Evolutionary conservation across 2,888 invertebrate species (phyloP).

Genomic region (Zhuqinia jingwanae): DNA sequence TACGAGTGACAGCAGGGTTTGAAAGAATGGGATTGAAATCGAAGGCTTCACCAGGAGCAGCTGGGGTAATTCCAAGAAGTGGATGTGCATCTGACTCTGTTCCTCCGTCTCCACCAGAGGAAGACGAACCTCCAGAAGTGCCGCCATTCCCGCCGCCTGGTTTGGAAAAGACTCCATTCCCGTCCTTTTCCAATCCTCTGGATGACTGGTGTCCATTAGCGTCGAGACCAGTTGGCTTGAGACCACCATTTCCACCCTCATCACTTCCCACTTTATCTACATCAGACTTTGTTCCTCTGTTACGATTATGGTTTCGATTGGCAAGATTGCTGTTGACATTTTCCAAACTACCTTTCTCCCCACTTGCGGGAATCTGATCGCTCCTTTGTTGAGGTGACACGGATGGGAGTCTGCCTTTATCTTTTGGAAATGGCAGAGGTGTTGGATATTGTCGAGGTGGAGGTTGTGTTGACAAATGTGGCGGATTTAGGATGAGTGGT

Average conservation of each 20-base stretch:
- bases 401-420: constrained; percentile 71
- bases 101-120: constrained; percentile 64
- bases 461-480: constrained; percentile 79
- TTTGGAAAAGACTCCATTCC: constrained; percentile 87
- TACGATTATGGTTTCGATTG: constrained; percentile 75
- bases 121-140: constrained; percentile 62
- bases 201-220: constrained; percentile 73
- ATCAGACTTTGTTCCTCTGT: constrained; percentile 74
- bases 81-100: constrained; percentile 79
- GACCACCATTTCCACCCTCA: constrained; percentile 73
- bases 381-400: constrained; percentile 66
- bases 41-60: constrained; percentile 80
- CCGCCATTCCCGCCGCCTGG: constrained; percentile 79
- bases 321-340: constrained; percentile 75
- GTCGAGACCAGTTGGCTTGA: constrained; percentile 72
- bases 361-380: constrained; percentile 70
- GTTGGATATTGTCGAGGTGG: constrained; percentile 77
- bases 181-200: constrained; percentile 84
- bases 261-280: constrained; percentile 73
- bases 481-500: constrained; percentile 78
- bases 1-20: constrained; percentile 91
- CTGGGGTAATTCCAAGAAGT: constrained; percentile 79
- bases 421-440: constrained; percentile 74
- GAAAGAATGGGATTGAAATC: constrained; percentile 88
- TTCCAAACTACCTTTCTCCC: constrained; percentile 69